Conservation (phyloP, 2,888 invertebrate genomes). For the Sinohyriopsis cumingii region DNA sequence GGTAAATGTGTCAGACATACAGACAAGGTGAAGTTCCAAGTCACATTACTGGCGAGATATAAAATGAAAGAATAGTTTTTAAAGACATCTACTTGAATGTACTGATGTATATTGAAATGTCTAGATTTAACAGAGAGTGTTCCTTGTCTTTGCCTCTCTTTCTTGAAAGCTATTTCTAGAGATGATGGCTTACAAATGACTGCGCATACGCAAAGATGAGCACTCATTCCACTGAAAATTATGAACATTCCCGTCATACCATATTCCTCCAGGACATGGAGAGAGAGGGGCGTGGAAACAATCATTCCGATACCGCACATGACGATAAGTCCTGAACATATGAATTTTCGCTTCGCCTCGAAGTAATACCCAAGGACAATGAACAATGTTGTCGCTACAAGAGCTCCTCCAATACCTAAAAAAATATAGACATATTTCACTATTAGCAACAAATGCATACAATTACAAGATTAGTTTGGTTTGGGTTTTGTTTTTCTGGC, state of each 20-base stretch:
- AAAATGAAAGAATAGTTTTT: background rate
- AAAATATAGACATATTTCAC: too few species aligned
- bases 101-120: background rate
- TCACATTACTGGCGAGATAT: conserved; percentile 8
- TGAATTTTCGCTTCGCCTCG: too few species aligned
- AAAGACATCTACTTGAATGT: background rate
- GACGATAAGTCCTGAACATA: too few species aligned
- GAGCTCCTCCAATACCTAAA: too few species aligned
- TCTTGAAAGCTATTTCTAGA: background rate
- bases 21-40: conserved; percentile 13
- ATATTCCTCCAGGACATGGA: background rate
- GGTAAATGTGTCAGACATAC: conserved; percentile 11
- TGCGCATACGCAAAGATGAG: conserved; percentile 8
- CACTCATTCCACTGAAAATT: conserved; percentile 7
- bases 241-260: conserved; percentile 11
- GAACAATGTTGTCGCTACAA: too few species aligned
- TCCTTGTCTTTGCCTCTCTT: background rate
- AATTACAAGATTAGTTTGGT: too few species aligned
- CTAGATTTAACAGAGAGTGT: background rate
- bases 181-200: conserved; percentile 8
- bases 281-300: conserved; percentile 2
- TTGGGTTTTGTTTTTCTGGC: too few species aligned
- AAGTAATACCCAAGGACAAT: too few species aligned
- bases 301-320: too few species aligned
- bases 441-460: too few species aligned